Base-by-base conservation (phyloP, 2,113 vertebrate genomes). In the Porphyrio hochstetteri region DNA sequence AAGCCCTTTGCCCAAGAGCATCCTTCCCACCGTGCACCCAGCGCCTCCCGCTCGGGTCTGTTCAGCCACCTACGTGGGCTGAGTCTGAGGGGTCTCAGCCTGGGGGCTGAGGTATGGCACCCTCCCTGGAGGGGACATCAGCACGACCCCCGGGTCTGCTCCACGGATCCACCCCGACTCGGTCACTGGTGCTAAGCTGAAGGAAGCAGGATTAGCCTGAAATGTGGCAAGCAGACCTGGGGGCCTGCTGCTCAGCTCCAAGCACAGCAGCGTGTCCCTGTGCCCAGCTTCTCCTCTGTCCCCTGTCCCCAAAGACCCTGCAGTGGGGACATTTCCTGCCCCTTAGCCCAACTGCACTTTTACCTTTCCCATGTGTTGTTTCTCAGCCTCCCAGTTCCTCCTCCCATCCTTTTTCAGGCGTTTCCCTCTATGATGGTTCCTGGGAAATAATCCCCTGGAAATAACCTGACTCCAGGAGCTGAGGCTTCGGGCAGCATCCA, bases 161-260 rank as follows among this genome's bases (percentile, higher is more conserved):
- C 61, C 0, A 0, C 35, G 38, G 16, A 63, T 48, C 40, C 16
- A 9, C 15, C 61, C 70, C 0, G 0, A 13, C 1, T 12, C 2
- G 0, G 50, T 3, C 4, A 1, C 55, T 60, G 61, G 38, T 21
- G 72, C 25, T 31, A 28, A 46, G 6, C 0, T 44, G 29, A 46
- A n/a, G 44, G 70, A 65, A 59, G 40, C 2, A 19, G 55, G 33
- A 33, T 81, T 29, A 74, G 36, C 60, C 52, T 16, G 5, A 53
- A 70, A 20, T 36, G 23, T 9, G 4, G 0, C 12, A 29, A 59
- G 11, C 56, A 5, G 18, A 1, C 4, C 74, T 16, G 36, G 57
- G 48, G 10, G 4, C 56, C 24, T 1, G 13, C 18, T 16, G 24
- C 38, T 4, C 0, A 2, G 42, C 38, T 53, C n/a, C 29, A 15